Percentiles rank a stretch among this genome's conserved stretches.
Conservation (phyloP, 1,140 invertebrate genomes). For the Brachionus plicatilis region DNA sequence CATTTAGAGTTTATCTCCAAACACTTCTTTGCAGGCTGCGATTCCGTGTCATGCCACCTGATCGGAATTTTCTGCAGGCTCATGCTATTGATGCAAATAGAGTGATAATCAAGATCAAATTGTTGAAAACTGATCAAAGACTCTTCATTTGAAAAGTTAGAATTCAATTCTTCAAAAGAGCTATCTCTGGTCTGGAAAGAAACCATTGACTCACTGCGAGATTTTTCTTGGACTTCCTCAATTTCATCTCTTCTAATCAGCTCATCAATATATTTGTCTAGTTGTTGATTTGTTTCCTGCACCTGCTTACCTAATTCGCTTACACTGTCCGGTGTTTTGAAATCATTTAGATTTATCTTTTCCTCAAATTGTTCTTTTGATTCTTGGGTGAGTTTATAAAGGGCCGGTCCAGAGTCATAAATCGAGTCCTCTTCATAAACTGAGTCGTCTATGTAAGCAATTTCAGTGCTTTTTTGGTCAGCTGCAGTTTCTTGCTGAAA, state of each 20-base stretch:
- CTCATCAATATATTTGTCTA: neutral
- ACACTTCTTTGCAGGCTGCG: neutral
- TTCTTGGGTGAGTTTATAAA: neutral
- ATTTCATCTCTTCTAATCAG: neutral
- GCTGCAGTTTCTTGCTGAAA: neutral
- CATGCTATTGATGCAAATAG: neutral
- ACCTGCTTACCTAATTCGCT: neutral
- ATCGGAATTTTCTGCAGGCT: neutral
- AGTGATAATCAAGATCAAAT: neutral
- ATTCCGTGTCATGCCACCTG: neutral
- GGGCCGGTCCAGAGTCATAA: neutral
- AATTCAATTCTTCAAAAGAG: neutral
- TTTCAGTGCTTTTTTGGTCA: neutral
- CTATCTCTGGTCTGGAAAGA: neutral
- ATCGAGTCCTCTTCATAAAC: neutral
- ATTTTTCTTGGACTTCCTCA: neutral
- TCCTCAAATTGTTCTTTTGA: neutral
- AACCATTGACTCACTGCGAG: neutral
- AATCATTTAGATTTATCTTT: neutral
- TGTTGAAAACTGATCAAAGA: neutral
- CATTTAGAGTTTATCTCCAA: conserved; percentile 12
- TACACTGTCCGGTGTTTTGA: neutral
- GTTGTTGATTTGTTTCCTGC: neutral
- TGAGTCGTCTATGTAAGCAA: neutral
- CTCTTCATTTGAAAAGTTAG: neutral